Evolutionary conservation across 2,113 vertebrate genomes (phyloP), one percentile per base, ranked within the genome.

Genomic region (Gavia stellata): DNA sequence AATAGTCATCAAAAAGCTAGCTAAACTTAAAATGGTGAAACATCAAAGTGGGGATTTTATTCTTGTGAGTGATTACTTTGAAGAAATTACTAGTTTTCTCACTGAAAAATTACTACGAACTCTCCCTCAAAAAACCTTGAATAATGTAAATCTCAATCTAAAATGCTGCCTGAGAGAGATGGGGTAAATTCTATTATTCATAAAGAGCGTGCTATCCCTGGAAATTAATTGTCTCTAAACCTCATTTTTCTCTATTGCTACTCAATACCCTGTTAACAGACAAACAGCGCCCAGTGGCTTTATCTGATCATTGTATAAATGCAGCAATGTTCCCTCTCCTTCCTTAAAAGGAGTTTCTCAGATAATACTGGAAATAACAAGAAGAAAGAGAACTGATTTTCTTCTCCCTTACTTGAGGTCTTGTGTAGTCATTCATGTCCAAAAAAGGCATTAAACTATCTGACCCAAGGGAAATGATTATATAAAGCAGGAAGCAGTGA

Each of bases 141-240:
- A 87, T 95, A 94, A 94, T 85, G 49, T 91, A 91, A 95, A 89
- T 80, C 25, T 86, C 63, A 74, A 66, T 83, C 71, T 88, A 88
- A 94, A 95, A 77, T 81, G 9, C 40, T 87, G 53, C 18, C 66
- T 70, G 45, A 79, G 42, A 88, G 68, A 84, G 24, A 62, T 36
- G 17, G 26, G 5, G 19, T 45, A 92, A 91, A 83, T 96, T 94
- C 56, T 95, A 61, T 94, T 93, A 94, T 94, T 91, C 65, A 94
- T 95, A 92, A 83, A 94, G 33, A 84, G 40, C 21, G 49, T 72
- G 49, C 40, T 72, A 24, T 84, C 34, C 34, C 36, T 79, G 73
- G 77, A 94, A 94, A 94, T 85, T 79, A 86, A 93, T 94, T 94
- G 58, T 68, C 47, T 70, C 44, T 68, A 68, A 53, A 45, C 10